Base-by-base conservation (phyloP, 2,113 vertebrate species). In the Peromyscus maniculatus region DNA sequence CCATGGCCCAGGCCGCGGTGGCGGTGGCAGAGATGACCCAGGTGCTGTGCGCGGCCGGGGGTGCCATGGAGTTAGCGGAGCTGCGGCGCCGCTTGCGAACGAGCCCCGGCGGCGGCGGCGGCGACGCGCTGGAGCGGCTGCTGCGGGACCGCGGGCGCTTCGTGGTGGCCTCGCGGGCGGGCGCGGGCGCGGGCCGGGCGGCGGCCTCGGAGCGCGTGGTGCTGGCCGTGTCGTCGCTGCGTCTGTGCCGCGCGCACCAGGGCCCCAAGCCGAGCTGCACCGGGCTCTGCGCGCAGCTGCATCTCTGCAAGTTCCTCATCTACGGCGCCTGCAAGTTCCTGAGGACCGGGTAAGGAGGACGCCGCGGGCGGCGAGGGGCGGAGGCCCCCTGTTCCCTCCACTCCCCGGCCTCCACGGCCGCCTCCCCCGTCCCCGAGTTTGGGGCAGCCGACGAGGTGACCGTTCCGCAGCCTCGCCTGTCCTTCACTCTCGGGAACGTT, bases 241-340 rank as follows among this genome's bases (percentile, higher is more conserved):
- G 99, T 78, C 96, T 99, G 67, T 99, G 99, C 96, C 75, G 67
- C 78, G 96, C 95, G 24, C 83, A 98, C n/a, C 92, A 96, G 36
- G 72, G 90, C 64, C 21, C 83, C 69, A 97, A 94, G 89, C 4
- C 74, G 0, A 96, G 94, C 87, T 98, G 98, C 96, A n/a, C 0
- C 19, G 98, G 98, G 3, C 72, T 2, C 0, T 99, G 99, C 96
- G 78, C 97, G 62, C 97, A 93, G 89, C 98, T 99, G 83, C 99
- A 99, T 55, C 78, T 99, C 87, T 99, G 99, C 98, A 98, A 97
- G 92, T 99, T 97, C 94, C 96, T 98, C 97, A 22, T 99, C 33
- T 98, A 93, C 55, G 99, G 99, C 11, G 87, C 91, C 69, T 99
- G 99, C 97, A 98, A 97, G 84, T 97, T 98, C 94, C 31, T 79